Percentiles rank a stretch among this genome's conserved stretches.
These are phyloP conservation scores for Spodoptera exigua DNA, from an alignment of 2,888 invertebrate genomes.

Conservation along the genomic window DNA sequence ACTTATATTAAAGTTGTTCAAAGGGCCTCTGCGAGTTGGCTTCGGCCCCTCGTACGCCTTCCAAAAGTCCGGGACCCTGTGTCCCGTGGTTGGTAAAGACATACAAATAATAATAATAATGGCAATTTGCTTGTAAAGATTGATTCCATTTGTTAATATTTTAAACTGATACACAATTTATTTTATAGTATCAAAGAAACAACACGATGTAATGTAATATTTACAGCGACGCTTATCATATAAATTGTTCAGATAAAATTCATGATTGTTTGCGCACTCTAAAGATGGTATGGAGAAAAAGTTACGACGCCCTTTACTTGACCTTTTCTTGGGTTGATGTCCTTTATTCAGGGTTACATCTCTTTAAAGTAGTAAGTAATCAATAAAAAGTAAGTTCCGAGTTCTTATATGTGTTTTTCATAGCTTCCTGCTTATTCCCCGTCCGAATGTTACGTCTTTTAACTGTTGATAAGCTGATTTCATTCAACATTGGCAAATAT, in stretches of 20 bases:
- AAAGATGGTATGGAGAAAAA: conserved; percentile 46
- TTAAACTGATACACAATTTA: conserved; percentile 9
- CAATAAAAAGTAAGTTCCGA: not conserved
- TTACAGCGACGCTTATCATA: conserved; percentile 24
- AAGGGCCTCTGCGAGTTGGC: too few relatives aligned
- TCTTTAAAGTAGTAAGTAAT: conserved; percentile 12
- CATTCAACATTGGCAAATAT: too few relatives aligned
- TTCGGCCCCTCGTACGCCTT: too few relatives aligned
- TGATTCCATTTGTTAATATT: conserved; percentile 2
- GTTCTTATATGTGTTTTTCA: too few relatives aligned
- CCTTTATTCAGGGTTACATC: conserved; percentile 50
- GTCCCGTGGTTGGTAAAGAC: too few relatives aligned
- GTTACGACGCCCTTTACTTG: conserved; percentile 49
- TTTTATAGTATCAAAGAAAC: conserved; percentile 10
- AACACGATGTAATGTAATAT: conserved; percentile 6
- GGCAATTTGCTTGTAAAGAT: conserved; percentile 5
- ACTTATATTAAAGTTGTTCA: too few relatives aligned
- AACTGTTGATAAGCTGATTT: too few relatives aligned
- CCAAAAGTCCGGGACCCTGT: too few relatives aligned
- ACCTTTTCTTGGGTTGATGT: conserved; percentile 49
- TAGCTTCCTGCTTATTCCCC: too few relatives aligned
- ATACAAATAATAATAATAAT: too few relatives aligned
- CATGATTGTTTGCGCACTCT: conserved; percentile 27
- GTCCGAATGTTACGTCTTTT: too few relatives aligned
- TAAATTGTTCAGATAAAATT: conserved; percentile 23